A percentile compares a stretch with the other conserved stretches of the same genome.
phyloP scores from a whole-genome alignment of 35 echinoderm and acorn worm genomes.

The Hemicentrotus pulcherrimus region DNA sequence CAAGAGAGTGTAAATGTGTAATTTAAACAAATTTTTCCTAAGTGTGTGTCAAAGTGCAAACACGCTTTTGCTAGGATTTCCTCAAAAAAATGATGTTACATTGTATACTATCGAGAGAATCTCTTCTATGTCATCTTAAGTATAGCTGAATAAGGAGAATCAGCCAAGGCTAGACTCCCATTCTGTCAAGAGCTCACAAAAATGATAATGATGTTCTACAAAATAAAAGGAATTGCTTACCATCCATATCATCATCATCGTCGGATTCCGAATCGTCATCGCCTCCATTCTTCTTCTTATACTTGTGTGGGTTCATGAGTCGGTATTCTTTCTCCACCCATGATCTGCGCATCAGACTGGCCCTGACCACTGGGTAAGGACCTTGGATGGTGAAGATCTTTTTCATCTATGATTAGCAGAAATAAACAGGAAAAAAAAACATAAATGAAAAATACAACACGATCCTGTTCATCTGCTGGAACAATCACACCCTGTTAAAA shows the following conservation, averaged over 20 bases:
- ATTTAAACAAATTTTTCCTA: too few species aligned
- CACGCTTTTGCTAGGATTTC: too few species aligned
- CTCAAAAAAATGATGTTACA: too few species aligned
- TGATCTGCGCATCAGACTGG: constrained; percentile 74
- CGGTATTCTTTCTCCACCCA: constrained; percentile 97
- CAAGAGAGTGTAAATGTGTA: too few species aligned
- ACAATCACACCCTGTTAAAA: too few species aligned
- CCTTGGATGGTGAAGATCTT: constrained; percentile 94
- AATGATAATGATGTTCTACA: too few species aligned
- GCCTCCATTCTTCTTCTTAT: constrained; percentile 68
- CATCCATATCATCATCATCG: constrained; percentile 77
- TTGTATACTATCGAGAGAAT: too few species aligned
- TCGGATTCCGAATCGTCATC: constrained; percentile 71
- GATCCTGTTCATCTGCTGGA: background rate
- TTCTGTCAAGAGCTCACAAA: too few species aligned
- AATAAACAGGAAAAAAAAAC: background rate
- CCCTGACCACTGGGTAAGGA: constrained; percentile 92
- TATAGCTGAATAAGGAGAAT: too few species aligned
- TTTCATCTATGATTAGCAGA: constrained; percentile 59
- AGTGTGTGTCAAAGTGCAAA: too few species aligned
- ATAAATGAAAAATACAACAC: background rate
- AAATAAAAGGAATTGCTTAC: constrained; percentile 45
- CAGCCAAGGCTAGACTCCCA: too few species aligned
- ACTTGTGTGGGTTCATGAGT: constrained; percentile 78
- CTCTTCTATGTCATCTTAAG: too few species aligned